Evolutionary conservation across 2,797 vertebrate genomes (phyloP).

Genomic region (Menidia menidia): DNA sequence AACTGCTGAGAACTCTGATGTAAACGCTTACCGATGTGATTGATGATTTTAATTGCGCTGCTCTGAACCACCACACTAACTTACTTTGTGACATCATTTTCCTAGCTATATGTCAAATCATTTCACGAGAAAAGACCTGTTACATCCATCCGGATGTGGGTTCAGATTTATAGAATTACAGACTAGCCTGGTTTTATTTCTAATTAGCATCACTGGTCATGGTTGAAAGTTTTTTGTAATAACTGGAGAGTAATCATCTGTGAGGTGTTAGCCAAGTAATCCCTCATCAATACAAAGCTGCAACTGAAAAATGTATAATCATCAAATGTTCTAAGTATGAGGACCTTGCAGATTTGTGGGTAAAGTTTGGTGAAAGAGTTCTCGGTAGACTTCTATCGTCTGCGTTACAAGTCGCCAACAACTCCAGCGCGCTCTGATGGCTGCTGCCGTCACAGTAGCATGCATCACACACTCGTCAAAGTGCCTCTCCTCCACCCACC

Average conservation of each 20-base stretch:
- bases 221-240: constrained; percentile 16
- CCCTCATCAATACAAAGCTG: constrained; percentile 24
- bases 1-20: constrained; percentile 17
- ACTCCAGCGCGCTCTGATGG: constrained; percentile 64
- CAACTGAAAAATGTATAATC: constrained; percentile 31
- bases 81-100: not conserved
- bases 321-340: too few relatives aligned
- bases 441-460: constrained; percentile 75
- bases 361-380: constrained; percentile 50
- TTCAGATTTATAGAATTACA: constrained; percentile 26
- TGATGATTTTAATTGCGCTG: not conserved
- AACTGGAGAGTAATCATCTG: constrained; percentile 36
- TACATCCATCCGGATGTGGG: constrained; percentile 21
- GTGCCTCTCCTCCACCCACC: constrained; percentile 73
- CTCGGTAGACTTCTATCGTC: constrained; percentile 56
- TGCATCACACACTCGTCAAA: constrained; percentile 80
- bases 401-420: constrained; percentile 71
- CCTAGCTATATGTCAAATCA: not conserved
- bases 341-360: constrained; percentile 38
- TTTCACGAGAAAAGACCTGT: constrained; percentile 3
- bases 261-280: constrained; percentile 17
- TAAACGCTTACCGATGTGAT: not conserved
- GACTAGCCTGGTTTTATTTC: constrained; percentile 21
- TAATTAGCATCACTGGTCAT: constrained; percentile 33
- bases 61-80: not conserved